phyloP scores from a whole-genome alignment of 2,797 vertebrate genomes.

The Myotis myotis region DNA sequence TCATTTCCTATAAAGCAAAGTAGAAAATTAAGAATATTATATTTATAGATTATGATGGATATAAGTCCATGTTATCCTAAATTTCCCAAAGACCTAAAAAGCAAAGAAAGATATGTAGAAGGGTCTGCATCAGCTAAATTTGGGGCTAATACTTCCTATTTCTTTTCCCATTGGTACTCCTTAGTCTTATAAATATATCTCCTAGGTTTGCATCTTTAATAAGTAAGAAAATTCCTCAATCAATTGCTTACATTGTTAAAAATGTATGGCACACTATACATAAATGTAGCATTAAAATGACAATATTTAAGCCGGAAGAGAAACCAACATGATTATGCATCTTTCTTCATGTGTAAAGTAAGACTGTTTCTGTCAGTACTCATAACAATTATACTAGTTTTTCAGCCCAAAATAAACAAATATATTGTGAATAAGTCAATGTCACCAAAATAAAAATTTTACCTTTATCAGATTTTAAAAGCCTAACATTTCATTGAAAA shows the following conservation, averaged over 20 bases:
- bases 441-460: not conserved
- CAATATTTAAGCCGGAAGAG: not conserved
- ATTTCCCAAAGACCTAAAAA: conserved; percentile 12
- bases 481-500: not conserved
- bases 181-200: not conserved
- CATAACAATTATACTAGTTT: not conserved
- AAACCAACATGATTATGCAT: not conserved
- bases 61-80: conserved; percentile 1
- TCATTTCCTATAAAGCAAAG: not conserved
- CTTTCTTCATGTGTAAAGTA: not conserved
- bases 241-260: not conserved
- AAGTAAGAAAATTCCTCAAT: not conserved
- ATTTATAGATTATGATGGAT: not conserved
- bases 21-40: not conserved
- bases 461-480: not conserved
- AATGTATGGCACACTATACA: not conserved
- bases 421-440: conserved; percentile 16
- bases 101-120: not conserved
- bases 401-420: not conserved
- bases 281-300: not conserved
- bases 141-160: not conserved
- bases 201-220: not conserved
- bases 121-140: not conserved
- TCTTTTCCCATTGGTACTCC: not conserved
- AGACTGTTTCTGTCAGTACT: not conserved